Base-by-base conservation (phyloP, 2,888 invertebrate genomes). In the Calameuta filiformis region DNA sequence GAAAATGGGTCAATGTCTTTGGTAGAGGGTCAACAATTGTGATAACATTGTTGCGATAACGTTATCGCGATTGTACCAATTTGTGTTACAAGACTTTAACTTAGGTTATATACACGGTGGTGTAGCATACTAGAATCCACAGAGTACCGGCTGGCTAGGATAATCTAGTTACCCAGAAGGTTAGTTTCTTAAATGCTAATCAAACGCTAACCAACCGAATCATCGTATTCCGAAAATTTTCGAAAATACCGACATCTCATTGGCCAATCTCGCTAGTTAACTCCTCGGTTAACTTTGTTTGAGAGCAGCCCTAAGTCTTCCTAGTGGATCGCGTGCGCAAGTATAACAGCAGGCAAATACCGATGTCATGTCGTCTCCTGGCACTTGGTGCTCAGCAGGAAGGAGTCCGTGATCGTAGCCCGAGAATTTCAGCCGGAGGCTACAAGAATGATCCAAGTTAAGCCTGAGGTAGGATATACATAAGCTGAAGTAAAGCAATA, bases 351-450 rank as follows among this genome's bases (percentile, higher is more conserved):
- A 77, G 73, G 79, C 79, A 80, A 83, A 84, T 84, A 78, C 83
- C 83, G 80, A 84, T 83, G 83, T 84, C 84, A 81, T 81, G 82
- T 82, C 77, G 77, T 83, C 83, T 83, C 83, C 80, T 81, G 78
- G 81, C 84, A 81, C 81, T 80, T 31, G 71, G 31, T 31, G 31
- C 33, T 34, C 56, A 23, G 56, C 56, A 56, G 23, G 56, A 56
- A 56, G 56, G 56, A 56, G 56, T 56, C 56, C 56, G 56, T 56
- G 56, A 56, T 56, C 40, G 23, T 56, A 56, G 40, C 23, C 40
- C 23, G 40, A 40, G 40, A 9, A 23, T 23, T 23, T 9, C 56
- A 56, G 23, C 56, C 56, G 56, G 56, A 15, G 23, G 56, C 56
- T 56, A 23, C 23, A 9, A 56, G 56, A 56, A 56, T 56, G 56